Evolutionary conservation across 2,113 vertebrate genomes (phyloP).

Genomic region (Falco punctatus): DNA sequence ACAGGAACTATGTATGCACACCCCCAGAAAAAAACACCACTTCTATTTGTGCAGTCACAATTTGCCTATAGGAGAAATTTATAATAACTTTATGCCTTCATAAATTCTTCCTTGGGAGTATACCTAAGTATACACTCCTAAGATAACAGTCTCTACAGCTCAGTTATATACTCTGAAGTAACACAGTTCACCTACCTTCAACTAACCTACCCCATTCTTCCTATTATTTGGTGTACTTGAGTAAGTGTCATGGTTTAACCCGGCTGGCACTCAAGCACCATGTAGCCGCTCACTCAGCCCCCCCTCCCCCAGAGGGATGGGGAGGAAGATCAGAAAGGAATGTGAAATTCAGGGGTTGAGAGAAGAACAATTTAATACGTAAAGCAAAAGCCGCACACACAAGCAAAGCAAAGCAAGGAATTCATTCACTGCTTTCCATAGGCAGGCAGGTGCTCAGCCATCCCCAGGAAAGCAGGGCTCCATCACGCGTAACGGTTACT

Average conservation of each 20-base stretch:
- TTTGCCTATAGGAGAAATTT: background rate
- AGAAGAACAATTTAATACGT: too few species aligned
- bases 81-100: background rate
- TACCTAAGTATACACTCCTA: background rate
- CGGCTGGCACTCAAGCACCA: too few species aligned
- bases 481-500: too few species aligned
- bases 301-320: too few species aligned
- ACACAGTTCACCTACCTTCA: background rate
- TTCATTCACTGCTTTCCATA: too few species aligned
- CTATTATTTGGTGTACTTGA: background rate
- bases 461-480: too few species aligned
- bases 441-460: too few species aligned
- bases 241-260: background rate
- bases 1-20: background rate
- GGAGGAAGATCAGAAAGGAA: too few species aligned
- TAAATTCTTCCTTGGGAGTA: background rate
- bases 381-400: too few species aligned
- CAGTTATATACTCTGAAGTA: background rate
- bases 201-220: background rate
- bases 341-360: too few species aligned
- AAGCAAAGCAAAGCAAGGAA: too few species aligned
- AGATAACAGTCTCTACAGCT: background rate
- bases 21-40: background rate
- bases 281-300: too few species aligned
- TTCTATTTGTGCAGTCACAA: background rate